phyloP scores from a whole-genome alignment of 2,113 vertebrate genomes.

The Carlito syrichta region DNA sequence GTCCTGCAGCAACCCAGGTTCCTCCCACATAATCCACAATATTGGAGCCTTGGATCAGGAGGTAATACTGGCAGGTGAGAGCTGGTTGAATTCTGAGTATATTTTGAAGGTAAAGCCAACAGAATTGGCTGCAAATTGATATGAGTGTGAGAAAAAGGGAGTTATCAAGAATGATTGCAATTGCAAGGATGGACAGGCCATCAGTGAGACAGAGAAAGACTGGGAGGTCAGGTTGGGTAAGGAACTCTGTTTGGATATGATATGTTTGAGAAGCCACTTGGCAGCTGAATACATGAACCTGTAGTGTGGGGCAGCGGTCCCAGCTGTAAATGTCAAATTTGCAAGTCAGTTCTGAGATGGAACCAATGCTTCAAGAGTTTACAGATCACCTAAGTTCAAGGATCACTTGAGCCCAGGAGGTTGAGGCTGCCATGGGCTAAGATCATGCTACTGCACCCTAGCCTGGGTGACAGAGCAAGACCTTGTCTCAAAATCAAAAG shows the following conservation, averaged over 20 bases:
- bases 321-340: background rate
- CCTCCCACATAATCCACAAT: background rate
- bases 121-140: background rate
- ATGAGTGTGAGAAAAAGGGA: background rate
- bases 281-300: background rate
- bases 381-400: background rate
- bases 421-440: too few species aligned
- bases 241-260: background rate
- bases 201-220: background rate
- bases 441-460: too few species aligned
- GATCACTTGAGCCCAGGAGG: too few species aligned
- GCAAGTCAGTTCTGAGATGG: background rate
- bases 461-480: too few species aligned
- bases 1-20: background rate
- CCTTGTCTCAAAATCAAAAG: too few species aligned
- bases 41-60: background rate
- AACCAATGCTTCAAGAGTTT: background rate
- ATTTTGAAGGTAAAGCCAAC: background rate
- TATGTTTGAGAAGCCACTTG: background rate
- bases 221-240: background rate
- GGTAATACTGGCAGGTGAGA: background rate
- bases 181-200: background rate
- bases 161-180: background rate
- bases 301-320: background rate
- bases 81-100: too few species aligned